phyloP scores from a whole-genome alignment of 1,140 invertebrate genomes.

The Phthorimaea operculella region DNA sequence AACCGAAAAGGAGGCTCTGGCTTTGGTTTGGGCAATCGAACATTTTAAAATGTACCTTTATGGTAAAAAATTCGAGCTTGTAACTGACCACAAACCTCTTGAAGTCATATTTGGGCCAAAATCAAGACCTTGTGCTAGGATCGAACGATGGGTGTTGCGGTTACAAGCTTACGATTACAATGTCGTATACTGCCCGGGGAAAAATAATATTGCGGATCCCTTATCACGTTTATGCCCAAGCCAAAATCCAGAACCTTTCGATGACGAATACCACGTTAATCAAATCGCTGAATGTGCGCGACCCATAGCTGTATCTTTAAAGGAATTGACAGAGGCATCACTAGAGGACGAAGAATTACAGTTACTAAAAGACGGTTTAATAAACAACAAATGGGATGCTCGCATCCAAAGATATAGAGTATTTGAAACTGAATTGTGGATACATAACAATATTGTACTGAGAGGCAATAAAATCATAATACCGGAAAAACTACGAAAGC shows the following conservation, averaged over 20 bases:
- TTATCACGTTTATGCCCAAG: neutral
- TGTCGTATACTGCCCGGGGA: slow-evolving; percentile 6
- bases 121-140: slow-evolving; percentile 23
- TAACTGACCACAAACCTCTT: slow-evolving; percentile 32
- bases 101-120: slow-evolving; percentile 17
- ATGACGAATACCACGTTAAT: slow-evolving; percentile 1
- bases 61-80: slow-evolving; percentile 25
- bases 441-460: neutral
- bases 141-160: slow-evolving; percentile 20
- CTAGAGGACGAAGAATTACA: neutral
- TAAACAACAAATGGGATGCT: neutral
- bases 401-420: neutral
- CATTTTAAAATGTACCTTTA: slow-evolving; percentile 17
- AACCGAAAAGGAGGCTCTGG: slow-evolving; percentile 29
- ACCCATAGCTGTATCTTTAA: neutral
- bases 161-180: slow-evolving; percentile 3
- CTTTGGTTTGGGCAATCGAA: slow-evolving; percentile 15
- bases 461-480: neutral
- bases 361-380: neutral
- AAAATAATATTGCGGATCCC: slow-evolving; percentile 10
- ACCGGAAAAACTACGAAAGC: neutral
- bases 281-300: neutral
- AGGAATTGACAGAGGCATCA: neutral
- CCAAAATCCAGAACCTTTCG: neutral
- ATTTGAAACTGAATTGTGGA: neutral